Percentiles rank a stretch among this genome's conserved stretches.
These are phyloP conservation scores for Arbacia lixula DNA, from an alignment of 53 echinoderm and acorn worm species.

Conservation along the genomic window DNA sequence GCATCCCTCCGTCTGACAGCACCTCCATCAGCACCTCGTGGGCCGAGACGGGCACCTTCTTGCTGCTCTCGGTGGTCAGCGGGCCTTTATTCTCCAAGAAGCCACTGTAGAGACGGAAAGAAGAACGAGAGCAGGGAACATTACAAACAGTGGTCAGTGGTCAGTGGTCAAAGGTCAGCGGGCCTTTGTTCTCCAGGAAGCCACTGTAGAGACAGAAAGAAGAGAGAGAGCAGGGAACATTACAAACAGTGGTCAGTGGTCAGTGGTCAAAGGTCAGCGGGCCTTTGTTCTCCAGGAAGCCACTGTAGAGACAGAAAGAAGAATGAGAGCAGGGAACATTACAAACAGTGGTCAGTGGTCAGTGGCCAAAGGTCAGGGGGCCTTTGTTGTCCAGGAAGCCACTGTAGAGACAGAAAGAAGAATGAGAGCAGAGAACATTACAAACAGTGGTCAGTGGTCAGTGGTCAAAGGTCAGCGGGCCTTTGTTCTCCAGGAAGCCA, in stretches of 20 bases:
- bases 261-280: conserved; percentile 81
- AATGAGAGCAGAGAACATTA: too few relatives aligned
- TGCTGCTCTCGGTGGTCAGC: conserved; percentile 70
- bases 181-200: conserved; percentile 94
- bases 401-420: conserved; percentile 31
- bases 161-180: conserved; percentile 76
- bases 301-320: conserved; percentile 40
- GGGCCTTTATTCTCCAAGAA: conserved; percentile 97
- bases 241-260: too few relatives aligned
- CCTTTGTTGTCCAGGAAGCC: conserved; percentile 90
- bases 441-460: too few relatives aligned
- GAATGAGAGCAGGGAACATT: too few relatives aligned
- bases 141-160: too few relatives aligned
- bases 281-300: conserved; percentile 91
- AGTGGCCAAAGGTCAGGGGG: conserved; percentile 77
- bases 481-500: too few relatives aligned
- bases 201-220: conserved; percentile 41
- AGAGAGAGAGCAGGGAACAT: too few relatives aligned
- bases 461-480: too few relatives aligned
- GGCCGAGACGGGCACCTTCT: conserved; percentile 78
- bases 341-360: too few relatives aligned
- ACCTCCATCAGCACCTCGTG: conserved; percentile 91
- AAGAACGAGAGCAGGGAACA: too few relatives aligned
- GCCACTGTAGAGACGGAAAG: conserved; percentile 42
- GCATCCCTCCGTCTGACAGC: conserved; percentile 91